Percentiles rank a stretch among this genome's conserved stretches.
Conservation (phyloP, 2,113 vertebrate species). For the Sphaerodactylus townsendi region DNA sequence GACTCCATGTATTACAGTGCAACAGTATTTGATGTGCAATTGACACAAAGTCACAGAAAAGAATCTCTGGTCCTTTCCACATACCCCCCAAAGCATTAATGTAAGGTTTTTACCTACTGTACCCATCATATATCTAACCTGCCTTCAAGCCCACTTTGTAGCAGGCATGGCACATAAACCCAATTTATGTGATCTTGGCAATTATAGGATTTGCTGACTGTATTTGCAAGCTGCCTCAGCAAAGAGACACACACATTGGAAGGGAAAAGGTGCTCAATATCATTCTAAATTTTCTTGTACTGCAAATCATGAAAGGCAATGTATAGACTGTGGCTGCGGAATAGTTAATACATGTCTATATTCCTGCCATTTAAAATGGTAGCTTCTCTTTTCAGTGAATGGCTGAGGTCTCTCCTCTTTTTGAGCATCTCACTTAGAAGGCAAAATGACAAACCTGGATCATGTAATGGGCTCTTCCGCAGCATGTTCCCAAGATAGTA, state of each 20-base stretch:
- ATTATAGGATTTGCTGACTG: too few relatives aligned
- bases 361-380: background rate
- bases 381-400: background rate
- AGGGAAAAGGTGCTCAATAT: background rate
- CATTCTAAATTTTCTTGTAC: background rate
- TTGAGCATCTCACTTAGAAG: background rate
- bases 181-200: background rate
- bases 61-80: background rate
- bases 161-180: background rate
- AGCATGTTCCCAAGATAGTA: slow-evolving; percentile 91
- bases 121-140: background rate
- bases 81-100: background rate
- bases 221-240: too few relatives aligned
- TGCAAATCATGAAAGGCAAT: background rate
- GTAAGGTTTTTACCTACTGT: background rate
- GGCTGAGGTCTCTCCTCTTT: background rate
- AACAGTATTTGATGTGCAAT: background rate
- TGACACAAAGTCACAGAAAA: background rate
- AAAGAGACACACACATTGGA: too few relatives aligned
- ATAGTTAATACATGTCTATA: background rate
- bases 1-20: background rate
- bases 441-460: slow-evolving; percentile 78
- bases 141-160: background rate
- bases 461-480: slow-evolving; percentile 75
- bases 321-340: background rate